Base-by-base conservation (phyloP, 1,140 invertebrate species). In the Riptortus pedestris region DNA sequence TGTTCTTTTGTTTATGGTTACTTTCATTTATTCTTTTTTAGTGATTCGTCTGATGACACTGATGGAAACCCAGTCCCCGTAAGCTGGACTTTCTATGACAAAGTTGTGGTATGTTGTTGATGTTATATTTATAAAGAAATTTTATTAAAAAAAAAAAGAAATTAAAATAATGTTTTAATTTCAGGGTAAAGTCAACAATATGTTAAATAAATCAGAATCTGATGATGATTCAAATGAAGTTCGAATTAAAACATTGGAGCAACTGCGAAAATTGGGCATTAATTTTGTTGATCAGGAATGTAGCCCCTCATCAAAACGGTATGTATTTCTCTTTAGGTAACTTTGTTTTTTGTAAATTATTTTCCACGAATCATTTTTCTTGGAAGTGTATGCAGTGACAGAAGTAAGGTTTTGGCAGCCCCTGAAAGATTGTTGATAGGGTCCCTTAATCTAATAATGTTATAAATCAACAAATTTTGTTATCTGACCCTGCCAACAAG, bases 151-250 rank as follows among this genome's bases (percentile, higher is more conserved):
- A n/a, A n/a, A n/a, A n/a, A n/a, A n/a, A n/a, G n/a, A n/a, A n/a
- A n/a, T n/a, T n/a, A n/a, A n/a, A n/a, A n/a, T n/a, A n/a, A n/a
- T n/a, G n/a, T n/a, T n/a, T n/a, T n/a, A n/a, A 38, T 38, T 38
- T 38, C 14, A 55, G 51, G 51, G 51, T 24, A 55, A 55, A 55
- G 51, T 55, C 18, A 55, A 55, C 51, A 27, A 55, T 55, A 55
- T 55, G 51, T 24, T 55, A 24, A 26, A 26, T 55, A 18, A 55
- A 27, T 55, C 51, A 55, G 51, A 55, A 55, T 26, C 51, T 18
- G 51, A 26, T 9, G 18, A 26, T 18, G 51, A 55, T 24, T 55
- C 51, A 27, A 24, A 55, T 11, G 51, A 55, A 55, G 24, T 55
- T 24, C 51, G 24, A 4, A 26, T 16, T 24, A 55, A 55, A 24